Percentiles rank a stretch among this genome's conserved stretches.
These are phyloP conservation scores for Mohoua ochrocephala DNA, from an alignment of 2,113 vertebrate species.

Conservation along the genomic window DNA sequence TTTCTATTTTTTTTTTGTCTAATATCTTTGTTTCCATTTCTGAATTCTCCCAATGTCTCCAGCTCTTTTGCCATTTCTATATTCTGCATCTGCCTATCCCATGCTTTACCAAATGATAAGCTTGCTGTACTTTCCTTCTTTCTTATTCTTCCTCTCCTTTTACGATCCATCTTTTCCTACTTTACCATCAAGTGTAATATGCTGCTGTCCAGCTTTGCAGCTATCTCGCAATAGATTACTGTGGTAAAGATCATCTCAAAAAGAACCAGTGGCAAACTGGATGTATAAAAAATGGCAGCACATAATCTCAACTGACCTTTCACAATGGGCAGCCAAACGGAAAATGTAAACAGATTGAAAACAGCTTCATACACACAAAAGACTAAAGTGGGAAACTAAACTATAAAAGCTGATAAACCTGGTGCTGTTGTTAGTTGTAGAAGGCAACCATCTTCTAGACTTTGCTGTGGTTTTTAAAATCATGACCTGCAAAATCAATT, in stretches of 20 bases:
- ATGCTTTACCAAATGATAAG: accelerated
- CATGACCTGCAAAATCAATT: neutral
- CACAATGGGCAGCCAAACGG: neutral
- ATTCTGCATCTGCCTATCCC: neutral
- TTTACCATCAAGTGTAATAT: neutral
- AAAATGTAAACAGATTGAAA: neutral
- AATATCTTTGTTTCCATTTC: neutral
- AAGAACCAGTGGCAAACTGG: neutral
- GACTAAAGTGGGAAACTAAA: neutral
- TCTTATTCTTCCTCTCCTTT: neutral
- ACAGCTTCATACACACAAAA: neutral
- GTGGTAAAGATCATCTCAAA: neutral
- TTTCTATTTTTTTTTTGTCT: neutral
- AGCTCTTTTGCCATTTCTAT: neutral
- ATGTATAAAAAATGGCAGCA: neutral
- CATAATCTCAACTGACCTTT: neutral
- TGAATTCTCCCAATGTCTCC: neutral
- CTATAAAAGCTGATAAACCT: neutral
- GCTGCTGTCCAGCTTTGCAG: neutral
- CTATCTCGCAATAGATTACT: neutral
- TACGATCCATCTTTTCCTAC: neutral
- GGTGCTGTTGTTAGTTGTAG: neutral
- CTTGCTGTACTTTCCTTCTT: neutral
- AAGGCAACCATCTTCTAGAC: neutral
- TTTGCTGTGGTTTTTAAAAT: neutral